Evolutionary conservation across 2,797 vertebrate genomes (phyloP).

Genomic region (Acrocephalus scirpaceus): DNA sequence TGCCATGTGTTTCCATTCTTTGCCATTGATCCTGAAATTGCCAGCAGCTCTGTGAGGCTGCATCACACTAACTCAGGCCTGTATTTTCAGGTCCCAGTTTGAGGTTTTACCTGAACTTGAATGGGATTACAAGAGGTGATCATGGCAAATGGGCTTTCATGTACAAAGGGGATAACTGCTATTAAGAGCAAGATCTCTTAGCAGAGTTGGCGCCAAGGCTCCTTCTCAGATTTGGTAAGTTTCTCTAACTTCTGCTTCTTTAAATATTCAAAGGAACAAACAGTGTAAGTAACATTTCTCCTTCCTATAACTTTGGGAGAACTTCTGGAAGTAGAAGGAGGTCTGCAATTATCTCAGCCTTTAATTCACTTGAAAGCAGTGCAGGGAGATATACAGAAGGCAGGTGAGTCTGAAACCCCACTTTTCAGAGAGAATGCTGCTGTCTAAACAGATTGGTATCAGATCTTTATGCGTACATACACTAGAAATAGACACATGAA

Average conservation of each 20-base stretch:
- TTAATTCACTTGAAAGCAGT: neutral
- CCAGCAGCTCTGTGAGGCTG: neutral
- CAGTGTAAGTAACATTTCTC: neutral
- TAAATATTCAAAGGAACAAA: neutral
- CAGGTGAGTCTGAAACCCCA: neutral
- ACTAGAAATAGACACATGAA: neutral
- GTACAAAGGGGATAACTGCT: neutral
- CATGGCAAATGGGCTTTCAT: neutral
- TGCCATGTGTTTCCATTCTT: conserved; percentile 37
- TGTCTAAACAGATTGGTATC: neutral
- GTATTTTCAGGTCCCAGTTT: neutral
- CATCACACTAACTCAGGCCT: neutral
- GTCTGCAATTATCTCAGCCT: neutral
- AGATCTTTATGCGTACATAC: neutral
- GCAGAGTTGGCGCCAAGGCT: neutral
- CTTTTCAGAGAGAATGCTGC: neutral
- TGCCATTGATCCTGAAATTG: neutral
- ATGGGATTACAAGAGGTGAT: neutral
- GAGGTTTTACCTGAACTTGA: neutral
- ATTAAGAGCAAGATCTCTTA: neutral
- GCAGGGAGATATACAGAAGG: neutral
- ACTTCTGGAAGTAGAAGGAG: neutral
- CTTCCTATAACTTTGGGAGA: neutral
- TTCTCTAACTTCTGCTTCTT: neutral
- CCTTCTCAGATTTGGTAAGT: neutral